Base-by-base conservation (phyloP, 2,797 vertebrate species). In the Falco concolor region DNA sequence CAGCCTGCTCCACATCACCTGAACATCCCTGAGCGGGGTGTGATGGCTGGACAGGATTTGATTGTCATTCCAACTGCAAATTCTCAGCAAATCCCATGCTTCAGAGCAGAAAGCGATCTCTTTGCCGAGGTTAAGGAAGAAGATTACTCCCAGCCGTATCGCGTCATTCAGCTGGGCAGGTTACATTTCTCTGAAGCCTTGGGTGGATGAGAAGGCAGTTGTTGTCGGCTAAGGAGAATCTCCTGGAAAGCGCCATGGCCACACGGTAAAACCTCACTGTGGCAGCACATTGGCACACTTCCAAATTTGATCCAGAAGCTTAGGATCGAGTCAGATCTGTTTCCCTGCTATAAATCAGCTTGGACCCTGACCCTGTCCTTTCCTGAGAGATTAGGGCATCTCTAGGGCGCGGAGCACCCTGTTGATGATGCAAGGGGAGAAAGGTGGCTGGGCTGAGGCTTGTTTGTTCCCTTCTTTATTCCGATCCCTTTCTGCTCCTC, bases 161-260 rank as follows among this genome's bases (percentile, higher is more conserved):
- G 2, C 20, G 7, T 30, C 0, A 0, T 72, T 60, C 68, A 60
- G 34, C 28, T 60, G 73, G 16, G 49, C 42, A 38, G 50, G 18
- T 89, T 50, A 40, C 28, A 6, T 57, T 72, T 75, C 78, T 60
- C 12, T 47, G 11, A 64, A 28, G 18, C 42, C 24, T 25, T 22
- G 56, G 12, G 8, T 20, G 49, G 20, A 25, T 86, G 36, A 47
- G 34, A 7, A 36, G 40, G 19, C 54, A 65, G 24, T 8, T 67
- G 25, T 70, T 23, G 3, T 2, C 38, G 56, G 52, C 59, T 79
- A 18, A 90, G 61, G 74, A 76, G 16, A 67, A 30, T n/a, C 27
- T 91, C 52, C 32, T 70, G 64, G 82, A 64, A 82, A 60, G 68
- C 69, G 38, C 47, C 18, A 3, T 47, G 74, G 45, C 75, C 40